These are phyloP conservation scores for Phylloscopus trochilus DNA, from an alignment of 2,113 vertebrate genomes.

Conservation along the genomic window DNA sequence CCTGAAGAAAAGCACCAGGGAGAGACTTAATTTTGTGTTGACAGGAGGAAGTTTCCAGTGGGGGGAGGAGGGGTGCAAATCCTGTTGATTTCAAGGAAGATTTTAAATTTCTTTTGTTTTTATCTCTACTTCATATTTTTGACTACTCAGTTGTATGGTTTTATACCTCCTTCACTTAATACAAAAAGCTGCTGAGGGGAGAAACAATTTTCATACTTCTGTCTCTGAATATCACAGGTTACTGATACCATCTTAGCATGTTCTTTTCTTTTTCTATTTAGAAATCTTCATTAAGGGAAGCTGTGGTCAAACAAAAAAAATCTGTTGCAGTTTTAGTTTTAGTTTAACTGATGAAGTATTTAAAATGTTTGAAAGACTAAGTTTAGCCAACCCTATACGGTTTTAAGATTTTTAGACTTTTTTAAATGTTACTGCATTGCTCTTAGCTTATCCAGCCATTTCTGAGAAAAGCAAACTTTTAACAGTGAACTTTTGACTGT, in stretches of 20 bases:
- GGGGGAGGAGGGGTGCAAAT: rapidly evolving
- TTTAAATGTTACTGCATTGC: neutral
- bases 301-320: neutral
- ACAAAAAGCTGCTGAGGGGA: neutral
- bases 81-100: neutral
- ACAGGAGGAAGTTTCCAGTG: neutral
- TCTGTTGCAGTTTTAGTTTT: neutral
- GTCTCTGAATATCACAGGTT: neutral
- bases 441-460: neutral
- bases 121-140: neutral
- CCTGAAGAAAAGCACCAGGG: neutral
- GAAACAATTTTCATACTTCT: neutral
- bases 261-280: neutral
- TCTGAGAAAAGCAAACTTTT: neutral
- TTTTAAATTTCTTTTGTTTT: neutral
- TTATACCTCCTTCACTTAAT: neutral
- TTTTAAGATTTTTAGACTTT: neutral
- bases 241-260: neutral
- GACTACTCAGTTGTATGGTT: neutral
- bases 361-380: neutral
- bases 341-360: neutral
- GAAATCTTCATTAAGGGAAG: neutral
- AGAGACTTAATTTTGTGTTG: neutral
- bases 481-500: neutral
- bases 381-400: neutral